Evolutionary conservation across 2,888 invertebrate genomes (phyloP), one percentile per base, ranked within the genome.

Genomic region (Campopleginae sp.): DNA sequence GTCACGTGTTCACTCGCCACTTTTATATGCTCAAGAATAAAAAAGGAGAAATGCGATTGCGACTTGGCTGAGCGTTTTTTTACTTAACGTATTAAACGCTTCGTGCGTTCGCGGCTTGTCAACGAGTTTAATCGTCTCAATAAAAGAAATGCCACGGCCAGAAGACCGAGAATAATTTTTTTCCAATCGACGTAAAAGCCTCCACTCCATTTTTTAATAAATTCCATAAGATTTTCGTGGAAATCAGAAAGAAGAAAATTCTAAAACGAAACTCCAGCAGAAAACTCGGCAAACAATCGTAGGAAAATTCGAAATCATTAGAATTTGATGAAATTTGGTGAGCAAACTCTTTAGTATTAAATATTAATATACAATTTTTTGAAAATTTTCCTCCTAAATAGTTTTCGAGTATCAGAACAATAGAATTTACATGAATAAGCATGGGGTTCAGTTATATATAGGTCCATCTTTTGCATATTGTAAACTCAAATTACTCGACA

Each of bases 51-150:
- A 46, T 46, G 46, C 33, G 42, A 72, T 38, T 72, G 33, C 65
- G 58, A 46, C 82, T 72, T n/a, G 19, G 8, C 66, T 42, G 66
- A 82, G 78, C 44, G 58, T 82, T 78, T 38, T 82, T 66, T 58
- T 46, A 65, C n/a, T 71, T 58, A 77, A 72, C 46, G 65, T 46
- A 66, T 77, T 71, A 72, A 66, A 82, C 46, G 77, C 71, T 66
- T 12, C 17, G 42, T 63, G 70, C 61, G 48, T 48, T 58, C 31
- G 54, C 23, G 23, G 33, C 17, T 54, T 46, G 58, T 76, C 76
- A 23, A 71, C 48, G 70, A 51, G 46, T 48, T 46, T 58, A 10
- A 46, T 27, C 31, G 4, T 44, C 27, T 54, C 14, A 27, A 14
- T 27, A 5, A 19, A 27, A 58, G 27, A 38, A 38, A 38, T 38